These are phyloP conservation scores for Drosophila kepulauana DNA, from an alignment of 1,140 invertebrate species.

Conservation along the genomic window DNA sequence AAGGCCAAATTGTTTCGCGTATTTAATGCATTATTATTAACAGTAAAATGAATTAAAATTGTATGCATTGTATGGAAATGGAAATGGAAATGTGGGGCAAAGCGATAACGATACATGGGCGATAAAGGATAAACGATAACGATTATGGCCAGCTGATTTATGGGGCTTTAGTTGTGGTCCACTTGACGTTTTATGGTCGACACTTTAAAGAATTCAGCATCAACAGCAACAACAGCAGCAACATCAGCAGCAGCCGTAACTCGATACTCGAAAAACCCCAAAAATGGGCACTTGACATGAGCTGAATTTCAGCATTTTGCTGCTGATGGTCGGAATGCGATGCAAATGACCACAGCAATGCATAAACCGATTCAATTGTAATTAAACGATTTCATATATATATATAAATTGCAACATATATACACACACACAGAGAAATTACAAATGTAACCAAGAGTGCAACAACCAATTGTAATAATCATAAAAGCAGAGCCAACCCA, in stretches of 20 bases:
- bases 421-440: slow-evolving; percentile 36
- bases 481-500: slow-evolving; percentile 43
- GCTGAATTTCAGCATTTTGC: slow-evolving; percentile 12
- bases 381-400: slow-evolving; percentile 48
- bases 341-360: slow-evolving; percentile 50
- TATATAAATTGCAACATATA: slow-evolving; percentile 26
- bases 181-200: slow-evolving; percentile 23
- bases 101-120: slow-evolving; percentile 6
- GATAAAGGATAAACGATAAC: slow-evolving; percentile 27
- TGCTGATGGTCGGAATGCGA: slow-evolving; percentile 8
- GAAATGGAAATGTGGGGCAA: background rate
- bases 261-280: slow-evolving; percentile 1
- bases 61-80: slow-evolving; percentile 10
- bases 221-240: background rate
- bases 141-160: slow-evolving; percentile 42
- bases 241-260: background rate
- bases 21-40: slow-evolving; percentile 44
- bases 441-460: slow-evolving; percentile 44
- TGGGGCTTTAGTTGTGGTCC: slow-evolving; percentile 37
- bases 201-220: slow-evolving; percentile 41
- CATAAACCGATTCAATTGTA: slow-evolving; percentile 48
- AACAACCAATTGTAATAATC: slow-evolving; percentile 47
- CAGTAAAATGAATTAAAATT: slow-evolving; percentile 16
- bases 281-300: slow-evolving; percentile 28
- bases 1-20: slow-evolving; percentile 19